phyloP scores from a whole-genome alignment of 2,888 invertebrate species.

The Acanthococcus lagerstroemiae region DNA sequence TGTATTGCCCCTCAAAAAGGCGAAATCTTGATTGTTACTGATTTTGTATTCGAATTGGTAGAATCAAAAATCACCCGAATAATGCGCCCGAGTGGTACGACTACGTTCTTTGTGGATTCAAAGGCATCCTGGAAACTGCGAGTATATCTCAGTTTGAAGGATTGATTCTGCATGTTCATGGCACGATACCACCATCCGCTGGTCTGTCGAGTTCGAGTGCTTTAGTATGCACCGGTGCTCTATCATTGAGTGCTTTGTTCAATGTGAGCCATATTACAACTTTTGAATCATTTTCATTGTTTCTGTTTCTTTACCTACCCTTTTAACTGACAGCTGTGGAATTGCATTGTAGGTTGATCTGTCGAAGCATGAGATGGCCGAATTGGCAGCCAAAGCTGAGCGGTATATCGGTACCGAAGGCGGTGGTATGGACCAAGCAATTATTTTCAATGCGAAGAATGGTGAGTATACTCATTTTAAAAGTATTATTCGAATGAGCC shows the following conservation, averaged over 20 bases:
- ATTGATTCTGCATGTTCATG: conserved; percentile 70
- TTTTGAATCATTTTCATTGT: not conserved
- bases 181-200: conserved; percentile 82
- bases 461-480: too few species aligned
- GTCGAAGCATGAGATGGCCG: conserved; percentile 59
- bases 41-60: too few species aligned
- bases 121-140: conserved; percentile 65
- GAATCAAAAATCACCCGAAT: not conserved
- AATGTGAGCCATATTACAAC: conserved; percentile 42
- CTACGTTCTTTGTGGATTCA: conserved; percentile 87
- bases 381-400: conserved; percentile 81
- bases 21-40: too few species aligned
- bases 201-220: conserved; percentile 97
- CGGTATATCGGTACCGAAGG: conserved; percentile 94
- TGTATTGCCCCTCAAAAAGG: too few species aligned
- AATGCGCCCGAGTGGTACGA: conserved; percentile 60
- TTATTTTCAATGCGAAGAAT: conserved; percentile 78
- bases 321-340: too few species aligned
- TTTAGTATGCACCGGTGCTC: conserved; percentile 83
- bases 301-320: too few species aligned
- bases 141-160: conserved; percentile 33
- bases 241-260: conserved; percentile 62
- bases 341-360: conserved; percentile 40
- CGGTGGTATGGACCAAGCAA: conserved; percentile 99
- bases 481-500: too few species aligned